Conservation (phyloP, 2,888 invertebrate species). For the Ecdyonurus torrentis region DNA sequence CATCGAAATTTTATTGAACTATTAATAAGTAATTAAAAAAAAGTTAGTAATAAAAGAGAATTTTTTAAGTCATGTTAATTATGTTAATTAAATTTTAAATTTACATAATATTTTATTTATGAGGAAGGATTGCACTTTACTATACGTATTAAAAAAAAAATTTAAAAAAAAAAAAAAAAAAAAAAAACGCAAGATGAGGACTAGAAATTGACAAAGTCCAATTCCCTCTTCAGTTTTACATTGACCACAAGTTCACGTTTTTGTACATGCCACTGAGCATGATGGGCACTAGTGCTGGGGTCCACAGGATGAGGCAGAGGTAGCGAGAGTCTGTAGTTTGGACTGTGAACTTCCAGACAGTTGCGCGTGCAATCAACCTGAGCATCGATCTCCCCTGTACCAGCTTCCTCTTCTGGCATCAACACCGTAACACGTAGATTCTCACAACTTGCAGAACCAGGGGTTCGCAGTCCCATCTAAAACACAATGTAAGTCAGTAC, state of each 20-base stretch:
- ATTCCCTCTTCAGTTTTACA: slow-evolving; percentile 57
- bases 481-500: slow-evolving; percentile 13
- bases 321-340: slow-evolving; percentile 49
- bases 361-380: slow-evolving; percentile 15
- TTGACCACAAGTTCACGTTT: slow-evolving; percentile 49
- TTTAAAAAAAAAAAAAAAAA: too few relatives aligned
- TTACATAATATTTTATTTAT: too few relatives aligned
- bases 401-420: slow-evolving; percentile 56
- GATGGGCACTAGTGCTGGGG: slow-evolving; percentile 46
- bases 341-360: slow-evolving; percentile 40
- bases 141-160: too few relatives aligned
- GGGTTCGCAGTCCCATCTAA: slow-evolving; percentile 65
- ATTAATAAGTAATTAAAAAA: too few relatives aligned
- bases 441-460: slow-evolving; percentile 69
- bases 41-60: too few relatives aligned
- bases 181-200: too few relatives aligned
- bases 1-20: too few relatives aligned
- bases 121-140: too few relatives aligned
- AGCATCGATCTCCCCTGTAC: slow-evolving; percentile 55
- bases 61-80: too few relatives aligned
- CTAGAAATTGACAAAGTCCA: slow-evolving; percentile 77
- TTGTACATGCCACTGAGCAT: slow-evolving; percentile 60
- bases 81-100: too few relatives aligned
- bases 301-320: slow-evolving; percentile 68
- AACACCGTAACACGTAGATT: slow-evolving; percentile 62